Evolutionary conservation across 1,140 invertebrate genomes (phyloP).

Genomic region (Watersipora subatra): DNA sequence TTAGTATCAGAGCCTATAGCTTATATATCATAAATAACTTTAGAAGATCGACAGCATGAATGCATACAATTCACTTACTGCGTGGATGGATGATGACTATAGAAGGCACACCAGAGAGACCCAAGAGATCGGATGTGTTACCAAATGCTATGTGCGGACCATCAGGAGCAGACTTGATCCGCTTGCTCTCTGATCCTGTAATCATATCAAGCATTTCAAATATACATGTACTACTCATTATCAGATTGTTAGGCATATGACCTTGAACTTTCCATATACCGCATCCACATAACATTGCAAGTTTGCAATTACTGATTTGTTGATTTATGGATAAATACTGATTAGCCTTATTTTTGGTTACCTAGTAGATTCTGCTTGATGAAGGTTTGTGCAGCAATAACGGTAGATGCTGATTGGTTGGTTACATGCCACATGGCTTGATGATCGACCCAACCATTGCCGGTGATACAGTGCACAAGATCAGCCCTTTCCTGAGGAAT

Average conservation of each 20-base stretch:
- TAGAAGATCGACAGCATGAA: too few species aligned
- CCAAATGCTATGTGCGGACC: conserved; percentile 4
- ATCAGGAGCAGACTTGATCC: not conserved
- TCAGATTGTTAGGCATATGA: too few species aligned
- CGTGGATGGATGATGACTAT: conserved; percentile 31
- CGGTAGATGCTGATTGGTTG: not conserved
- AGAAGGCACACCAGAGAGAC: conserved; percentile 30
- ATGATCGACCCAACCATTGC: conserved; percentile 32
- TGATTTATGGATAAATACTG: too few species aligned
- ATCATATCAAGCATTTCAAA: too few species aligned
- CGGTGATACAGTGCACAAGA: conserved; percentile 25
- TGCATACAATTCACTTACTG: conserved; percentile 19
- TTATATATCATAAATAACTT: too few species aligned
- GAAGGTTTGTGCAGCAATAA: not conserved
- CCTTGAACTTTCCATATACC: too few species aligned
- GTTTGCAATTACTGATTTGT: too few species aligned
- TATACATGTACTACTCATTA: too few species aligned
- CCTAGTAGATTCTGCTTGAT: not conserved
- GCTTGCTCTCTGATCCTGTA: conserved; percentile 19
- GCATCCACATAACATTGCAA: too few species aligned
- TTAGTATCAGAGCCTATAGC: too few species aligned
- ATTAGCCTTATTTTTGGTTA: too few species aligned
- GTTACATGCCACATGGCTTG: conserved; percentile 3
- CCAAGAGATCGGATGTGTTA: conserved; percentile 13
- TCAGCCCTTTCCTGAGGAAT: conserved; percentile 18